Evolutionary conservation across 1,140 invertebrate species (phyloP).

Genomic region (Aleiodes sp.): DNA sequence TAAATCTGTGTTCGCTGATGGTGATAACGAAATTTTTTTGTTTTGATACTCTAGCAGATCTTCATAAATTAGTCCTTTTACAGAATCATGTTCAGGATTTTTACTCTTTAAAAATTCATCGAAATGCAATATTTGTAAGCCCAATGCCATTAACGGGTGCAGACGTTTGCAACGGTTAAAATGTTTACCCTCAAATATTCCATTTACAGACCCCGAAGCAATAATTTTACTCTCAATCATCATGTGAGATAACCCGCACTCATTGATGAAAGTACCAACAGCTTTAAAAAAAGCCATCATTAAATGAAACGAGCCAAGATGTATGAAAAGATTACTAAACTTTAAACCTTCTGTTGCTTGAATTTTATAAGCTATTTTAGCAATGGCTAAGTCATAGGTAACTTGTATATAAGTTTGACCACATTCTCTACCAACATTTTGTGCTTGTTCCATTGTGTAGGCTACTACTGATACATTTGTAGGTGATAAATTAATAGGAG

Average conservation of each 20-base stretch:
- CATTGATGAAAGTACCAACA: neutral
- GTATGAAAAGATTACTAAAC: slow-evolving; percentile 1
- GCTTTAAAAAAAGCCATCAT: slow-evolving; percentile 4
- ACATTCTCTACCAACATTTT: slow-evolving; percentile 1
- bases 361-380: neutral
- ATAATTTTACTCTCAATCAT: slow-evolving; percentile 11
- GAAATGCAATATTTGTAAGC: slow-evolving; percentile 39
- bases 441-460: neutral
- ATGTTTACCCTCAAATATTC: neutral
- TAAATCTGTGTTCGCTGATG: no score
- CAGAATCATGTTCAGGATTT: no score
- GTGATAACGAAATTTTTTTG: no score
- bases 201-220: neutral
- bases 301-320: slow-evolving; percentile 2
- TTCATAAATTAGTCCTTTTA: no score
- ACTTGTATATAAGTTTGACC: neutral
- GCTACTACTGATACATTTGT: neutral
- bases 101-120: slow-evolving; percentile 26
- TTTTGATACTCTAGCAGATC: no score
- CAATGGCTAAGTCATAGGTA: slow-evolving; percentile 22
- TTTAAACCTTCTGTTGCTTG: neutral
- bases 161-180: neutral
- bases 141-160: neutral
- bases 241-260: neutral
- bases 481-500: slow-evolving; percentile 17